Percentiles rank a stretch among this genome's conserved stretches.
These are phyloP conservation scores for Siphamia tubifer DNA, from an alignment of 2,113 vertebrate genomes.

Conservation along the genomic window DNA sequence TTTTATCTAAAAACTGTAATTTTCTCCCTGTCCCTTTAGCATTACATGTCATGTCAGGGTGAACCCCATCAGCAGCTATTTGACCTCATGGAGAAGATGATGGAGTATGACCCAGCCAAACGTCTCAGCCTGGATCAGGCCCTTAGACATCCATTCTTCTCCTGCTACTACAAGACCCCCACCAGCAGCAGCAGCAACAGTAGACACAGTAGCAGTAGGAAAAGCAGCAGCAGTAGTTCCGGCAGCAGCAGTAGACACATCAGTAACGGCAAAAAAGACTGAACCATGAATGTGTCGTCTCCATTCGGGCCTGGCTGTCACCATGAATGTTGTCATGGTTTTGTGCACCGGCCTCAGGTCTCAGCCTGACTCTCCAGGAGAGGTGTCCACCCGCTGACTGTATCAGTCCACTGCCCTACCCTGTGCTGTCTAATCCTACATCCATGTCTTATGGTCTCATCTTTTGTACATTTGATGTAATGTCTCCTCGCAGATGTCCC, in stretches of 20 bases:
- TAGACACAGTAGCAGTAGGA: neutral
- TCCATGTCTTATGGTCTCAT: neutral
- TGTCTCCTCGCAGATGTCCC: neutral
- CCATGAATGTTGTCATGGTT: neutral
- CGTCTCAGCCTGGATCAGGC: conserved; percentile 93
- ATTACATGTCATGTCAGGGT: conserved; percentile 89
- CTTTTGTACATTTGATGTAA: neutral
- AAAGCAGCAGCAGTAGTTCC: conserved; percentile 29
- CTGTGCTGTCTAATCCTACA: neutral
- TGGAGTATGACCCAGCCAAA: conserved; percentile 90
- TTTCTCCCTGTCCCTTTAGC: conserved; percentile 66
- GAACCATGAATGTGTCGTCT: neutral
- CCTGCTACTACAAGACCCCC: conserved; percentile 76
- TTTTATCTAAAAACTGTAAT: too few relatives aligned
- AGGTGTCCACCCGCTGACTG: conserved; percentile 84
- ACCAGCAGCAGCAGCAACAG: neutral
- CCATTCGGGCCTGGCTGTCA: neutral
- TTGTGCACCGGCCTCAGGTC: neutral
- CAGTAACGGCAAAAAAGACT: conserved; percentile 48
- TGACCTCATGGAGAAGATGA: conserved; percentile 91
- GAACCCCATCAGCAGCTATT: conserved; percentile 89
- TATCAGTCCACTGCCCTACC: conserved; percentile 88
- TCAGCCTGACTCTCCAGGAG: conserved; percentile 80
- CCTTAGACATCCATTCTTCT: conserved; percentile 89
- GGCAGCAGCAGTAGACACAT: neutral